Conservation (phyloP, 1,140 invertebrate species). For the Achroia grisella region DNA sequence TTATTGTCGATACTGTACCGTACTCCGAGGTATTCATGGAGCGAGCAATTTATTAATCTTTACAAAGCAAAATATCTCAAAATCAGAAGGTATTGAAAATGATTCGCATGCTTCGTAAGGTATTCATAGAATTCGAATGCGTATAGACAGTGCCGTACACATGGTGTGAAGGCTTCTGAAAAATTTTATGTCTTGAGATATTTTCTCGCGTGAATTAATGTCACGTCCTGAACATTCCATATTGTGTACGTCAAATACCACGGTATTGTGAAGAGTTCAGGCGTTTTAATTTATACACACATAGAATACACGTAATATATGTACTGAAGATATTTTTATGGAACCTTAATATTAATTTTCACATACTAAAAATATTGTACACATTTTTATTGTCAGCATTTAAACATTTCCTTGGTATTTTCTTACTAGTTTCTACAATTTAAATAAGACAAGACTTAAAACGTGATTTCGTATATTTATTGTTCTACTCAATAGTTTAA, state of each 20-base stretch:
- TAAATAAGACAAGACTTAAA: no score
- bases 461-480: no score
- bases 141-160: constrained; percentile 7
- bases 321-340: no score
- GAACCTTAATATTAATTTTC: no score
- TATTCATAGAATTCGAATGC: constrained; percentile 19
- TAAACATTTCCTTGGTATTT: no score
- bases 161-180: constrained; percentile 25
- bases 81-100: constrained; percentile 15
- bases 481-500: no score
- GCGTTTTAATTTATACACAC: constrained; percentile 31
- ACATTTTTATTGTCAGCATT: no score
- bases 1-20: constrained; percentile 29
- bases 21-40: constrained; percentile 20
- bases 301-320: no score
- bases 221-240: constrained; percentile 49
- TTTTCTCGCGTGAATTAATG: constrained; percentile 57
- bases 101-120: constrained; percentile 12
- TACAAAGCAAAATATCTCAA: constrained; percentile 19
- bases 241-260: constrained; percentile 29
- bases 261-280: constrained; percentile 26
- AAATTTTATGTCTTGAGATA: constrained; percentile 41
- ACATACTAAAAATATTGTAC: no score
- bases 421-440: no score
- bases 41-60: constrained; percentile 36